Evolutionary conservation across 2,888 invertebrate genomes (phyloP).

Genomic region (Agrilus cyanescens): DNA sequence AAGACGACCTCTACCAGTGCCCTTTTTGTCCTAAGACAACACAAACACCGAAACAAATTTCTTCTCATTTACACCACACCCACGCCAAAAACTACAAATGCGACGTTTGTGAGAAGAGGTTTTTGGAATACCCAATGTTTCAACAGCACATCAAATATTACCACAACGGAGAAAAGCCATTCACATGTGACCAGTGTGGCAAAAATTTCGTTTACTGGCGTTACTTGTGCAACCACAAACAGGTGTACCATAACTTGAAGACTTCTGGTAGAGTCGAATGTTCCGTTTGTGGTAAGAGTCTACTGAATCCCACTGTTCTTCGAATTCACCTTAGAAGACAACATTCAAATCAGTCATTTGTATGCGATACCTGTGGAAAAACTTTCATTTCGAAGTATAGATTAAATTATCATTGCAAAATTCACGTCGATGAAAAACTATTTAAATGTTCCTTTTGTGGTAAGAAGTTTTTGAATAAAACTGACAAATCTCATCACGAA

Average conservation of each 20-base stretch:
- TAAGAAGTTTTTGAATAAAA: too few species aligned
- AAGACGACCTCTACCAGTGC: too few species aligned
- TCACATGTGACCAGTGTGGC: conserved; percentile 25
- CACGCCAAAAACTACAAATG: conserved; percentile 29
- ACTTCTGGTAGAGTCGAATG: too few species aligned
- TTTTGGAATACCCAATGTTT: conserved; percentile 17
- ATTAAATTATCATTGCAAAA: conserved; percentile 1
- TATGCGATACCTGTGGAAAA: conserved; percentile 10
- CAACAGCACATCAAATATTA: conserved; percentile 1
- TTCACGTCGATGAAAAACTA: conserved; percentile 24
- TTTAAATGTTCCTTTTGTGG: conserved; percentile 8
- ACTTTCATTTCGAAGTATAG: conserved; percentile 13
- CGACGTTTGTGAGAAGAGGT: conserved; percentile 42
- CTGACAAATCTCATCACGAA: too few species aligned
- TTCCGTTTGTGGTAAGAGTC: too few species aligned
- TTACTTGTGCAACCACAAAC: background rate
- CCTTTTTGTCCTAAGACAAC: too few species aligned
- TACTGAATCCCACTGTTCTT: too few species aligned
- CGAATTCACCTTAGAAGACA: too few species aligned
- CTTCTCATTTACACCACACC: too few species aligned
- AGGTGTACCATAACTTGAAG: background rate
- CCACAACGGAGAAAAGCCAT: conserved; percentile 39
- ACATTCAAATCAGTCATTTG: too few species aligned
- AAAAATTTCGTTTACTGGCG: background rate
- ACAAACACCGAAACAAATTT: too few species aligned